Base-by-base conservation (phyloP, 2,888 invertebrate genomes). In the Trilocha varians region DNA sequence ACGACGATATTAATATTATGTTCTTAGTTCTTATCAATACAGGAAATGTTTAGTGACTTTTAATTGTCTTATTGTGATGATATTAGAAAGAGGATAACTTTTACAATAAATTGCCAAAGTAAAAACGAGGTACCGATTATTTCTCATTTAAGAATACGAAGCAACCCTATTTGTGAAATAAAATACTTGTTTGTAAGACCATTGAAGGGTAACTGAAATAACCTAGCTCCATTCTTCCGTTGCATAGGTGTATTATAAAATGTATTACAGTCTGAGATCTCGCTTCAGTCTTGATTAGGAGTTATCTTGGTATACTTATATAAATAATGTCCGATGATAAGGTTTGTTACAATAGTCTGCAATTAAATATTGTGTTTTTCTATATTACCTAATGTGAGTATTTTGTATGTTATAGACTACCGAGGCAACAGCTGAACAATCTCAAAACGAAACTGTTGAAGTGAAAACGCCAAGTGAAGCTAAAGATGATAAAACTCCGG, bases 401-500 rank as follows among this genome's bases (percentile, higher is more conserved):
- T 42, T 43, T 38, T 46, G 38, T 50, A 52, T 59, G 55, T 65
- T 72, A 54, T 68, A 87, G 87, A 73, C 74, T 56, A 71, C 75
- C 48, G 86, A 85, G 55, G 50, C 55, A 58, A 62, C 64, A 46
- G 64, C 80, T n/a, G 80, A 71, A 61, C 51, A 70, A 50, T 70
- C 57, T 42, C 65, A 62, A 39, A 65, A 61, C 15, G 75, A 75
- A 54, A 55, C 65, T 3, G 65, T 67, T 18, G 77, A 76, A 58
- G 65, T 53, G 8, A 76, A 72, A 57, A 51, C 69, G 38, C 64
- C 65, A 40, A 52, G 55, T 13, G 83, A 80, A 54, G 51, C 49
- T 36, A 75, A 76, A 49, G 78, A 80, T 17, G 83, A 78, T 46
- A 79, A 82, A 54, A 75, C 80, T 2, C 82, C 84, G 2, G 85